phyloP scores from a whole-genome alignment of 2,797 vertebrate species.

The Sphenopsis melanotis region DNA sequence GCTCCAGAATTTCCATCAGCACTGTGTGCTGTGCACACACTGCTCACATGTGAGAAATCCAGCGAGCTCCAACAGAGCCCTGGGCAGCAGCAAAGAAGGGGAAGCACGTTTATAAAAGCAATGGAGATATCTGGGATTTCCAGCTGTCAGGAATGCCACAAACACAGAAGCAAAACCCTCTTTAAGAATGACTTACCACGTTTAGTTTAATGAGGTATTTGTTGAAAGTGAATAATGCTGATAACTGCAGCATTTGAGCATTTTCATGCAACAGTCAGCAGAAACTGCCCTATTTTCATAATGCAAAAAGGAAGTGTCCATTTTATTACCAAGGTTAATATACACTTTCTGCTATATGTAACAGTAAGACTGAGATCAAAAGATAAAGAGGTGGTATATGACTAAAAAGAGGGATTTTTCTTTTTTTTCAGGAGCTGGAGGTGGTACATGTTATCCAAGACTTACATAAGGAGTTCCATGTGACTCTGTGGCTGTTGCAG shows the following conservation, averaged over 20 bases:
- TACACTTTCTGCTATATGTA: neutral
- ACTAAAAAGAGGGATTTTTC: neutral
- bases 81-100: neutral
- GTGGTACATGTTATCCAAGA: neutral
- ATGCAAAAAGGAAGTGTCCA: neutral
- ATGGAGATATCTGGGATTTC: neutral
- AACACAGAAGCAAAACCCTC: neutral
- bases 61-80: accelerated
- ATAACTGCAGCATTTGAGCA: neutral
- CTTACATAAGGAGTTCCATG: neutral
- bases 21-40: neutral
- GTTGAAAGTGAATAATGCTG: neutral
- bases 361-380: neutral
- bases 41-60: accelerated
- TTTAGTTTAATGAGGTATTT: neutral
- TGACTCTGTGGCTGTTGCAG: neutral
- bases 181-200: neutral
- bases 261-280: neutral
- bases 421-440: neutral
- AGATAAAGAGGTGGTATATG: neutral
- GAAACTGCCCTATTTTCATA: neutral
- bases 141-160: neutral
- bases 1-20: neutral
- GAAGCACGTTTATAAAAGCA: neutral
- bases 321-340: neutral